Base-by-base conservation (phyloP, 2,888 invertebrate genomes). In the Ormyrus nitidulus region DNA sequence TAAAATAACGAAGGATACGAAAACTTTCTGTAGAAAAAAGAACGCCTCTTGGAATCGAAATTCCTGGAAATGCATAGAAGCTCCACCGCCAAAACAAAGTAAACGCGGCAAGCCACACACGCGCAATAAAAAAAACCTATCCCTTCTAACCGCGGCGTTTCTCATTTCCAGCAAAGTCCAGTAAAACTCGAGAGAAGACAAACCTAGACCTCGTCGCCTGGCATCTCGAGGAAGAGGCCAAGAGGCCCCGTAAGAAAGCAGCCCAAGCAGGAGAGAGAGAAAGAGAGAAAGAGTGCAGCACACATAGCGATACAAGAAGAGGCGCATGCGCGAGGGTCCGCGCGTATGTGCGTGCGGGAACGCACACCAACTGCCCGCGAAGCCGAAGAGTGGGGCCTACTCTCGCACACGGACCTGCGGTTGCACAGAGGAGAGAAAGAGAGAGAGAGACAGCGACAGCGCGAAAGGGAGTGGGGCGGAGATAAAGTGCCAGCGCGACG, bases 391-490 rank as follows among this genome's bases (percentile, higher is more conserved):
- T 19, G 11, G 44, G 5, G 62, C 62, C 34, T 34, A 4, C 34
- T 34, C 34, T 34, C 34, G 34, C 34, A 34, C 34, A 34, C 34
- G 34, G 34, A 34, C 34, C 34, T 34, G 34, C 34, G 3, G 3
- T 3, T 3, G 34, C 34, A 34, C 34, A 51, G 49, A 11, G 59
- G 46, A 56, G 13, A 4, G 8, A 56, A 56, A 10, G 9, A 53
- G n/a, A 7, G 62, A 49, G 71, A 64, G 5, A 61, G 59, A 71
- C 9, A 19, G 19, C 11, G 48, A 51, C 9, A 62, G 7, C 34
- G 51, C 48, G 71, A 10, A 54, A 78, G 65, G 73, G 65, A 61
- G 71, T 73, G 73, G 75, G 76, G 83, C 74, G 58, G n/a, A 72
- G 78, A 78, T 78, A 78, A 78, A 72, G 54, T 11, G 48, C 56